Conservation (phyloP, 2,113 vertebrate genomes). For the Nycticebus coucang region DNA sequence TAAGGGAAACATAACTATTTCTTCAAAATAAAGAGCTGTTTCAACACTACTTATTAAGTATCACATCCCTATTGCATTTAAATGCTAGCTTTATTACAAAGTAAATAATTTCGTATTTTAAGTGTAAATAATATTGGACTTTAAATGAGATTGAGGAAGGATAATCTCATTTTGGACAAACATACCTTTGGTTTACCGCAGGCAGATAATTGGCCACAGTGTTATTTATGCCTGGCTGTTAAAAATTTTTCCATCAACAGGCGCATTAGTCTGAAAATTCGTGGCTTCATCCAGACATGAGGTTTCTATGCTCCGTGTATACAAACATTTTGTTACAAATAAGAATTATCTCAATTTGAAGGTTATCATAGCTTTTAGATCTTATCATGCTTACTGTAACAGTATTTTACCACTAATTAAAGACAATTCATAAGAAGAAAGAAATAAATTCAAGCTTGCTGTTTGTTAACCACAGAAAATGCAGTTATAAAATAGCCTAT, state of each 20-base stretch:
- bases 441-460: background rate
- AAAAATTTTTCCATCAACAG: conserved; percentile 57
- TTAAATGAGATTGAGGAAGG: conserved; percentile 6
- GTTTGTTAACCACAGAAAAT: background rate
- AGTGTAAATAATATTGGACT: conserved; percentile 46
- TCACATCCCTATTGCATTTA: background rate
- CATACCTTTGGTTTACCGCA: conserved; percentile 61
- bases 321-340: conserved; percentile 58
- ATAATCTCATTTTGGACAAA: conserved; percentile 47
- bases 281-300: conserved; percentile 60
- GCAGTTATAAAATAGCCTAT: background rate
- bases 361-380: background rate
- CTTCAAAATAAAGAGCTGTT: background rate
- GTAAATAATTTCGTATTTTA: conserved; percentile 36
- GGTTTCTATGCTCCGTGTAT: background rate
- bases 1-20: background rate
- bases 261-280: conserved; percentile 19
- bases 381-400: background rate
- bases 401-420: conserved; percentile 37
- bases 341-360: conserved; percentile 21
- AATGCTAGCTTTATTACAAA: conserved; percentile 28
- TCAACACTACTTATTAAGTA: background rate
- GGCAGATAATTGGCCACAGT: conserved; percentile 42
- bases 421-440: background rate
- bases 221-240: conserved; percentile 50